phyloP scores from a whole-genome alignment of 1,140 invertebrate genomes.

The Idris sp. region DNA sequence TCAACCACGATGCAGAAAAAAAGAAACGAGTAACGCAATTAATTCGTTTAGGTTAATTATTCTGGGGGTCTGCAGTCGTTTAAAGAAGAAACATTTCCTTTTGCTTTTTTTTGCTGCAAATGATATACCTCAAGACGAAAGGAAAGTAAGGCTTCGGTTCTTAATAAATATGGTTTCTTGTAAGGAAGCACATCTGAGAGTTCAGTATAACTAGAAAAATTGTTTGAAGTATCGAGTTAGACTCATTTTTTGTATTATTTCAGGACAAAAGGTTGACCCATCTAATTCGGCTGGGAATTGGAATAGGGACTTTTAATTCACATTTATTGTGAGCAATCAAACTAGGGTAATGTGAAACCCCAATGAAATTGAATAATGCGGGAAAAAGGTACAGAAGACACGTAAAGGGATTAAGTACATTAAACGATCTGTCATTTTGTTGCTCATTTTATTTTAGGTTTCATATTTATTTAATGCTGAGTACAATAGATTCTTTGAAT shows the following conservation, averaged over 20 bases:
- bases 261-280: not conserved
- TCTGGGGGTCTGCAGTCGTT: too few relatives aligned
- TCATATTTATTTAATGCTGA: not conserved
- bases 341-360: constrained; percentile 12
- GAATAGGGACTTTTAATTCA: constrained; percentile 24
- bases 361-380: constrained; percentile 14
- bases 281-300: constrained; percentile 15
- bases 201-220: constrained; percentile 15
- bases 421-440: constrained; percentile 12
- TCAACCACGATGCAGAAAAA: too few relatives aligned
- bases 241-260: constrained; percentile 1
- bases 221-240: not conserved
- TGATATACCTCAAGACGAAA: too few relatives aligned
- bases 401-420: constrained; percentile 17
- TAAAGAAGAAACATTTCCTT: too few relatives aligned
- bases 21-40: too few relatives aligned
- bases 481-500: too few relatives aligned
- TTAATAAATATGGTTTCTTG: constrained; percentile 49
- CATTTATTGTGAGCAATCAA: not conserved
- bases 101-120: too few relatives aligned
- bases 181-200: not conserved
- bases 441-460: constrained; percentile 15
- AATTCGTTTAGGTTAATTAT: too few relatives aligned
- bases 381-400: constrained; percentile 15
- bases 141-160: constrained; percentile 35